These are phyloP conservation scores for Simalia tracyae DNA, from an alignment of 2,797 vertebrate genomes.

Conservation along the genomic window DNA sequence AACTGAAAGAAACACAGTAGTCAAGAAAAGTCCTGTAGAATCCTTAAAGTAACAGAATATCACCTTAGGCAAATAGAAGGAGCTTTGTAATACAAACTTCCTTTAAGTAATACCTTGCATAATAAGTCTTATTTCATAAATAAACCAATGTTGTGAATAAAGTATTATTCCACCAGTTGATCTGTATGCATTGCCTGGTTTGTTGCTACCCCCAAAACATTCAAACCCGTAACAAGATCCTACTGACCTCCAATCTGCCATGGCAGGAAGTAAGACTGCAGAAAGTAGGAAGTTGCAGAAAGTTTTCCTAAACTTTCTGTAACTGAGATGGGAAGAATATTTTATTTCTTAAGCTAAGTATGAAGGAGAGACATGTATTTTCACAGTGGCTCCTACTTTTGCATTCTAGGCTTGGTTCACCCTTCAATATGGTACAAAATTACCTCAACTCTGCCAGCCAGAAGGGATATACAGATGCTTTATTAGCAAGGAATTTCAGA, in stretches of 20 bases:
- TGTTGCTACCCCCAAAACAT: not conserved
- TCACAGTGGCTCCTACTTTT: constrained; percentile 25
- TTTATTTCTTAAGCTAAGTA: not conserved
- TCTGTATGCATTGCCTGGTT: not conserved
- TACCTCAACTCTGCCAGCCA: constrained; percentile 42
- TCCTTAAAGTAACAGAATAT: not conserved
- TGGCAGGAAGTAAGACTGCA: not conserved
- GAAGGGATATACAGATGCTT: constrained; percentile 54
- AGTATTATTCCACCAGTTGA: not conserved
- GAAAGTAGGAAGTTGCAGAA: not conserved
- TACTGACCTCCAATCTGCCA: not conserved
- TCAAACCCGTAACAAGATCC: not conserved
- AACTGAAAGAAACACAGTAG: not conserved
- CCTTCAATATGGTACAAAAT: constrained; percentile 47
- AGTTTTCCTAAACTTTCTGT: not conserved
- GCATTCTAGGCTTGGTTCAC: constrained; percentile 25
- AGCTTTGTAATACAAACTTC: not conserved
- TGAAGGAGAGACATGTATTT: constrained; percentile 17
- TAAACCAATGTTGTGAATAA: not conserved
- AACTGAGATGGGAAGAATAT: not conserved
- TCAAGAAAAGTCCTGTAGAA: not conserved
- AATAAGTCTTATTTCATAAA: not conserved
- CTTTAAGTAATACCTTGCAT: not conserved
- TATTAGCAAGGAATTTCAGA: constrained; percentile 48
- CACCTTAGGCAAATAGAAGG: not conserved